Percentiles rank a stretch among this genome's conserved stretches.
Evolutionary conservation across 2,797 vertebrate genomes (phyloP).

Genomic region (Hyperoplus lanceolatus): DNA sequence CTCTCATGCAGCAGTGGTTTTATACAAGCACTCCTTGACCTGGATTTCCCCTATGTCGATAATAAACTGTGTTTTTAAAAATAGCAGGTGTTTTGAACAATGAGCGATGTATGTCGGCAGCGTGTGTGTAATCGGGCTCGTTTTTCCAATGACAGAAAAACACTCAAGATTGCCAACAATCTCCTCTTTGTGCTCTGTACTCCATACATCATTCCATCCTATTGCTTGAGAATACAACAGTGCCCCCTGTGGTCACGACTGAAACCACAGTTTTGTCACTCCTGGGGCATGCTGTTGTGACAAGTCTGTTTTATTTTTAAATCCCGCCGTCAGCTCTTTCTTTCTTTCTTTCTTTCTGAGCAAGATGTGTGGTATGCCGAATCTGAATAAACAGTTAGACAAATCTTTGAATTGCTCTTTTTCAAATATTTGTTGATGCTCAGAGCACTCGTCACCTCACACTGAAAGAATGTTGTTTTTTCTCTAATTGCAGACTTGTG

Average conservation of each 20-base stretch:
- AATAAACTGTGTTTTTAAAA: constrained; percentile 37
- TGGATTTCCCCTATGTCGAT: constrained; percentile 42
- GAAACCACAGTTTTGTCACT: constrained; percentile 40
- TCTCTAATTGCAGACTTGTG: constrained; percentile 75
- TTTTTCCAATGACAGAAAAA: constrained; percentile 67
- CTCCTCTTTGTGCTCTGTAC: constrained; percentile 68
- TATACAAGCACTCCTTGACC: constrained; percentile 31
- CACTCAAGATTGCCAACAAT: constrained; percentile 63
- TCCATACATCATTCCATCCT: constrained; percentile 40
- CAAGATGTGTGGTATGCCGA: constrained; percentile 2
- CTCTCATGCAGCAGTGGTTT: constrained; percentile 8
- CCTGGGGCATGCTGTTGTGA: background rate
- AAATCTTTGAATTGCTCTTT: constrained; percentile 31
- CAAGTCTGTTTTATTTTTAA: constrained; percentile 7
- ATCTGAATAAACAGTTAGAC: constrained; percentile 13
- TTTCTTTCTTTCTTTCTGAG: constrained; percentile 5
- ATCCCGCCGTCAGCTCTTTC: constrained; percentile 27
- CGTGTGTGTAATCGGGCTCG: constrained; percentile 47
- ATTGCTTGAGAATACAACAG: constrained; percentile 71
- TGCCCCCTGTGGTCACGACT: constrained; percentile 75
- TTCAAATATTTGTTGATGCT: constrained; percentile 58
- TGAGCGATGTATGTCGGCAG: constrained; percentile 27
- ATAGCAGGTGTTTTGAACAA: constrained; percentile 60
- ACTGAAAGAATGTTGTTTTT: constrained; percentile 75
- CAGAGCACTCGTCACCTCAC: constrained; percentile 57